Evolutionary conservation across 2,797 vertebrate species (phyloP).

Genomic region (Scolopax bukidnonensis): DNA sequence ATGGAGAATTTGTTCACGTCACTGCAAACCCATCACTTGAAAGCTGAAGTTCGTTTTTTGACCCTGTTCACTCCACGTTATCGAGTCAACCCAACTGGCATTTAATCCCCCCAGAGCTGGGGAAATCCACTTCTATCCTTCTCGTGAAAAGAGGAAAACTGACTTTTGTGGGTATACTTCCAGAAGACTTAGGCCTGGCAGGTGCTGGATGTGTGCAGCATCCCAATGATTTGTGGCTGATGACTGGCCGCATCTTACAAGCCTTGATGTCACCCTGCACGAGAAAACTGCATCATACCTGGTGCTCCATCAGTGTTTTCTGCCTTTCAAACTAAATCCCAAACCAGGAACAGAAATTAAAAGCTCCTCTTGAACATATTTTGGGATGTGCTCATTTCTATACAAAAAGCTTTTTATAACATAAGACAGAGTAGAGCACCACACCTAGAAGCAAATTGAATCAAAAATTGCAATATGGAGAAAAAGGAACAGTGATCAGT

Average conservation of each 20-base stretch:
- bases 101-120: not conserved
- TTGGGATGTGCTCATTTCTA: not conserved
- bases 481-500: not conserved
- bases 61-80: not conserved
- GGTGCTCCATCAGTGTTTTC: not conserved
- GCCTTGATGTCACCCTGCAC: accelerated
- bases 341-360: not conserved
- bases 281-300: not conserved
- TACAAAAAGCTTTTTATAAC: not conserved
- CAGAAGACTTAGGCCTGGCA: not conserved
- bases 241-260: not conserved
- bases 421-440: not conserved
- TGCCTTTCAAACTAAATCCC: not conserved
- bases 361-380: not conserved
- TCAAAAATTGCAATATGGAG: not conserved
- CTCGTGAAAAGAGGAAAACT: not conserved
- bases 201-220: not conserved
- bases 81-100: not conserved
- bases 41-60: not conserved
- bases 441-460: not conserved
- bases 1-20: not conserved
- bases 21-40: slow-evolving; percentile 1
- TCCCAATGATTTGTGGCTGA: accelerated
- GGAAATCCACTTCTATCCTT: not conserved
- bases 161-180: not conserved